These are phyloP conservation scores for Argyrosomus japonicus DNA, from an alignment of 2,113 vertebrate species.

Conservation along the genomic window DNA sequence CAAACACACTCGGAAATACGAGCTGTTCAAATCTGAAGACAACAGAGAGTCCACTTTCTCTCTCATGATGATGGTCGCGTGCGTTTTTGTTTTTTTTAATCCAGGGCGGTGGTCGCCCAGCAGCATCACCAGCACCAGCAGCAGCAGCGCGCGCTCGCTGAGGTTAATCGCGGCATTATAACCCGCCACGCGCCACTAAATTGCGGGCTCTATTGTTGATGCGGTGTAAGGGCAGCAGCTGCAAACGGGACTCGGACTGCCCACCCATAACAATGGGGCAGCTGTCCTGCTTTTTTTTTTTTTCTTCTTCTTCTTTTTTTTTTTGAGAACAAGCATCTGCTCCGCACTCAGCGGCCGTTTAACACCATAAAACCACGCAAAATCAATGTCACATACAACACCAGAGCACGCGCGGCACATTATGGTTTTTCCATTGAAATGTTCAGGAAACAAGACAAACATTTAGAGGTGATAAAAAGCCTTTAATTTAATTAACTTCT, in stretches of 20 bases:
- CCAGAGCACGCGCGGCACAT: constrained; percentile 44
- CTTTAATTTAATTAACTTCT: background rate
- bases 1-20: no score
- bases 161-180: constrained; percentile 88
- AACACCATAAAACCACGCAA: constrained; percentile 66
- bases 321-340: constrained; percentile 84
- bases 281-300: constrained; percentile 81
- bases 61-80: constrained; percentile 46
- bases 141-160: constrained; percentile 70
- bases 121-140: constrained; percentile 52
- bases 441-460: constrained; percentile 25
- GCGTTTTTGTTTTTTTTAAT: constrained; percentile 69
- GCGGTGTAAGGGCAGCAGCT: constrained; percentile 81
- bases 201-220: constrained; percentile 82
- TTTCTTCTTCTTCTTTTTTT: constrained; percentile 74
- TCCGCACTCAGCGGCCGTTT: constrained; percentile 77
- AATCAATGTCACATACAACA: constrained; percentile 70
- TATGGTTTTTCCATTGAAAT: constrained; percentile 27
- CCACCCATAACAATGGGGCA: constrained; percentile 85
- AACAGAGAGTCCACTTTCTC: constrained; percentile 33
- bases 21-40: background rate
- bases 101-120: constrained; percentile 75
- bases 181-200: constrained; percentile 86
- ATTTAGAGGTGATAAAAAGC: constrained; percentile 6
- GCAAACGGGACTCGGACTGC: constrained; percentile 81